These are phyloP conservation scores for Pyxicephalus adspersus DNA, from an alignment of 2,113 vertebrate genomes.

Conservation along the genomic window DNA sequence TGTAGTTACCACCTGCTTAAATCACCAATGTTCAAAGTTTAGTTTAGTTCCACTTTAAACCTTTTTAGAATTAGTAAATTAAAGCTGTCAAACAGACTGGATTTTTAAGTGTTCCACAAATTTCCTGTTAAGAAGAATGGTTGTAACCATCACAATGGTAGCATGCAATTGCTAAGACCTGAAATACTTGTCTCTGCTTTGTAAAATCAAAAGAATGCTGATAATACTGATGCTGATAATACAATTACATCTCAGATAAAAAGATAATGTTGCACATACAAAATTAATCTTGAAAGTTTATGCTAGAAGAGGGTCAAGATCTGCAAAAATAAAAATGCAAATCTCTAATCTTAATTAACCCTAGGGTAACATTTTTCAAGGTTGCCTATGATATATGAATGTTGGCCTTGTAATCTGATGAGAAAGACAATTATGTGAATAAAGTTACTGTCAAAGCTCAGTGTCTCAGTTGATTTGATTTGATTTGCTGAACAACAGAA, in stretches of 20 bases:
- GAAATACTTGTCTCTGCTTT: slow-evolving; percentile 2
- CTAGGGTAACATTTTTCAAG: slow-evolving; percentile 25
- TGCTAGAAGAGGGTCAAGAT: slow-evolving; percentile 16
- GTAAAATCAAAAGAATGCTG: slow-evolving; percentile 20
- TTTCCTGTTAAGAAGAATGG: background rate
- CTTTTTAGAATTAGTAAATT: background rate
- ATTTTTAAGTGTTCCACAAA: background rate
- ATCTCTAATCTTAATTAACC: slow-evolving; percentile 25
- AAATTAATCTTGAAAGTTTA: slow-evolving; percentile 34
- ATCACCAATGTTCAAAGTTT: no score
- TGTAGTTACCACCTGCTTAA: no score
- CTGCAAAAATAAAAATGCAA: slow-evolving; percentile 7
- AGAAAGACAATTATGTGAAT: slow-evolving; percentile 11
- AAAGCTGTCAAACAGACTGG: background rate
- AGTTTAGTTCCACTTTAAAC: background rate
- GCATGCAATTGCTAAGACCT: background rate
- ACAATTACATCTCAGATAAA: slow-evolving; percentile 16
- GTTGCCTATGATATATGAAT: slow-evolving; percentile 6
- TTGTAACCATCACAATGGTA: background rate
- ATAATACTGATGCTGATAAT: no score
- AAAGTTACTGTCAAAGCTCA: background rate
- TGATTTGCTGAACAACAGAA: background rate
- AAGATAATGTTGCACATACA: slow-evolving; percentile 5
- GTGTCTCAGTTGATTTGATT: background rate
- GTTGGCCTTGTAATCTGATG: slow-evolving; percentile 1